Evolutionary conservation across 92 coral and sea anemone species (phyloP), one percentile per base, ranked within the genome.

Genomic region (Bergia puertoricense): DNA sequence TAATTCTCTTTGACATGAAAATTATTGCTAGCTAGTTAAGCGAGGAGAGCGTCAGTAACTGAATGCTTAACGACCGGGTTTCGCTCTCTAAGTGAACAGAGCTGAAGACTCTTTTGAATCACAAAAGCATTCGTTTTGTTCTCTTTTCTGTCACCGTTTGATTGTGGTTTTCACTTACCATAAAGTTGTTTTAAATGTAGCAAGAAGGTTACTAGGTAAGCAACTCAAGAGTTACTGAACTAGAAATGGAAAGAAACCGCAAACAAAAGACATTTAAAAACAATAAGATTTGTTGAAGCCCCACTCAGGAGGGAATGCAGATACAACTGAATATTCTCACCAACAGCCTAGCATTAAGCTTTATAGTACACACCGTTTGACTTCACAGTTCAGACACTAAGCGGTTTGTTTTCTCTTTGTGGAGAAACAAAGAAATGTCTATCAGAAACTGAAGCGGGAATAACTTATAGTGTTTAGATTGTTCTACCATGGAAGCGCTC

Each of bases 211-310:
- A 43, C 48, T 68, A 50, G 68, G n/a, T 56, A 67, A 82, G 66
- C 86, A 72, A 67, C 59, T 68, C 76, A 11, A n/a, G 76, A 16
- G 73, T 82, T 82, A 82, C 66, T 79, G 68, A 56, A 54, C 83
- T 23, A 43, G 59, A 42, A 82, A 82, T 50, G 86, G 22, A 82
- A 68, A 68, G 78, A 82, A 46, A 82, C 85, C 41, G 3, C 74
- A 67, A 82, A 82, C 86, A 82, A 82, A 82, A 82, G 65, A 44
- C 41, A n/a, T 68, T 68, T 69, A 20, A 79, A 82, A 82, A 82
- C 86, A 82, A 82, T 82, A 2, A 43, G 77, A 41, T 42, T 66
- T 82, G 76, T 82, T 59, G 56, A 65, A 4, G 72, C 62, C 37
- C 40, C 45, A 36, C 38, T 82, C 48, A 68, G 67, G 43, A 39